Evolutionary conservation across 1,140 invertebrate genomes (phyloP).

Genomic region (Drosophila baimaii): DNA sequence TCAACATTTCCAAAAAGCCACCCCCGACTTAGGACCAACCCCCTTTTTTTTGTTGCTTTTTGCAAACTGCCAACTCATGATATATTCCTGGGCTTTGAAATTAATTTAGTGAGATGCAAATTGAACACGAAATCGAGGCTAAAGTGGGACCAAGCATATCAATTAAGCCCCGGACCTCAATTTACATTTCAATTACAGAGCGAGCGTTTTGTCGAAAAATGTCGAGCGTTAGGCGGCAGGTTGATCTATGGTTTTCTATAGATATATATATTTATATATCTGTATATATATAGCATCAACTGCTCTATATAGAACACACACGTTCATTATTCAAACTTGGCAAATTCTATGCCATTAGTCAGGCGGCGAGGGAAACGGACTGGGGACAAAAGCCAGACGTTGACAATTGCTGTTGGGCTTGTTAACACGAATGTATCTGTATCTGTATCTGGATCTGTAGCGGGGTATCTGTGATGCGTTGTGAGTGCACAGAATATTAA

Average conservation of each 20-base stretch:
- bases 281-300: not conserved
- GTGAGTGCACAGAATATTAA: conserved; percentile 71
- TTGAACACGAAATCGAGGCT: conserved; percentile 44
- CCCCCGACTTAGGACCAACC: conserved; percentile 14
- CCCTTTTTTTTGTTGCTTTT: not conserved
- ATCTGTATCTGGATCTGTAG: conserved; percentile 17
- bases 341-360: conserved; percentile 58
- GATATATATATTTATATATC: conserved; percentile 19
- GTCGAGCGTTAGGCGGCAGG: conserved; percentile 39
- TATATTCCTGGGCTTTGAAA: conserved; percentile 39
- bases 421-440: conserved; percentile 56
- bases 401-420: conserved; percentile 47
- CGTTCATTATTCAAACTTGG: conserved; percentile 76
- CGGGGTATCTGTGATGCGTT: conserved; percentile 31
- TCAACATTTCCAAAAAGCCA: conserved; percentile 6
- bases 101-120: conserved; percentile 59
- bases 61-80: conserved; percentile 39
- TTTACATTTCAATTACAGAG: conserved; percentile 77
- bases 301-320: conserved; percentile 50
- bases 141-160: conserved; percentile 40
- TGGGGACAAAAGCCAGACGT: conserved; percentile 19
- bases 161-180: conserved; percentile 48
- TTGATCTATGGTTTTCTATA: conserved; percentile 25
- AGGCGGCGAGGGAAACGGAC: conserved; percentile 19
- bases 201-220: conserved; percentile 52